Percentiles rank a stretch among this genome's conserved stretches.
These are phyloP conservation scores for Drosophila lutescens DNA, from an alignment of 2,888 invertebrate genomes.

Conservation along the genomic window DNA sequence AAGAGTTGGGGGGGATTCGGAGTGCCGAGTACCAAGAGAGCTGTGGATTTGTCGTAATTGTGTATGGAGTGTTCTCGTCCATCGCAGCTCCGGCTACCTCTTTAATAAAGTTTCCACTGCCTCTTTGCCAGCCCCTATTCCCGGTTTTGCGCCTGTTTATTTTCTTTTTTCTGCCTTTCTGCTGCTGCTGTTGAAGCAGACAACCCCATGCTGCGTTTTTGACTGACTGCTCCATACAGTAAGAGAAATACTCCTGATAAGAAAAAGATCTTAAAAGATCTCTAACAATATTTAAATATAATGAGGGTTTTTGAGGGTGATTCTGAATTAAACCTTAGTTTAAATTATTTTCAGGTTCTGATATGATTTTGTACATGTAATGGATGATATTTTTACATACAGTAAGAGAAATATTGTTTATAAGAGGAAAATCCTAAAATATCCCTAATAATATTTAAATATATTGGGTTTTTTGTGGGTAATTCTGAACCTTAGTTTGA, in stretches of 20 bases:
- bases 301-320: too few relatives aligned
- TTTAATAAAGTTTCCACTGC: slow-evolving; percentile 67
- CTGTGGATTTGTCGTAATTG: slow-evolving; percentile 74
- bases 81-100: slow-evolving; percentile 54
- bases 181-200: slow-evolving; percentile 39
- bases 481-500: too few relatives aligned
- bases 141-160: slow-evolving; percentile 11
- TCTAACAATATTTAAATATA: too few relatives aligned
- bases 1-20: slow-evolving; percentile 12
- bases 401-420: not conserved
- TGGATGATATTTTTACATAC: not conserved
- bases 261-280: not conserved
- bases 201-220: slow-evolving; percentile 68
- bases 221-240: slow-evolving; percentile 16
- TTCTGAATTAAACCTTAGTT: too few relatives aligned
- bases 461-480: too few relatives aligned
- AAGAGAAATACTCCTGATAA: not conserved
- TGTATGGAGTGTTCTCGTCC: slow-evolving; percentile 71
- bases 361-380: not conserved
- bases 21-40: slow-evolving; percentile 36
- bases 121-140: slow-evolving; percentile 16
- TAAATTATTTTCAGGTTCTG: not conserved
- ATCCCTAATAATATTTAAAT: too few relatives aligned
- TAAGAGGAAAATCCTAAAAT: not conserved
- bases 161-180: slow-evolving; percentile 19